A percentile compares a stretch with the other conserved stretches of the same genome.
Conservation (phyloP, 1,140 invertebrate species). For the Steinernema feltiae region DNA sequence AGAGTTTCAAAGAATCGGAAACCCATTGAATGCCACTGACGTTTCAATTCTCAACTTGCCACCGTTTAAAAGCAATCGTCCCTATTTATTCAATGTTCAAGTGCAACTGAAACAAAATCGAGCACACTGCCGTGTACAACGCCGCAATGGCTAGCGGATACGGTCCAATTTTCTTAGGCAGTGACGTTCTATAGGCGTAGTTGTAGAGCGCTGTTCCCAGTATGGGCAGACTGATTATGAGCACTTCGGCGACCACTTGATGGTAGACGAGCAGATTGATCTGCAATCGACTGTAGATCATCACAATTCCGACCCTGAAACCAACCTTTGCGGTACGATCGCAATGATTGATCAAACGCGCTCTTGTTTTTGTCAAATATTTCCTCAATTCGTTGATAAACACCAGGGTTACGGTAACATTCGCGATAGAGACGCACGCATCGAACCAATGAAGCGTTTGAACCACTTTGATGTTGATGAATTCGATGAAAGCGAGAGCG, state of each 20-base stretch:
- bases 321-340: background rate
- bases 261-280: background rate
- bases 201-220: background rate
- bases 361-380: background rate
- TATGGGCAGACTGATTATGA: background rate
- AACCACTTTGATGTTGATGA: background rate
- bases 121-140: too few relatives aligned
- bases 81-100: too few relatives aligned
- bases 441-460: background rate
- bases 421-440: background rate
- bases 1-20: too few relatives aligned
- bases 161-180: too few relatives aligned
- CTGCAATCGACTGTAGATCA: background rate
- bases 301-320: background rate
- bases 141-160: too few relatives aligned
- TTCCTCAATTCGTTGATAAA: background rate
- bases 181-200: background rate
- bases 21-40: too few relatives aligned
- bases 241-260: background rate
- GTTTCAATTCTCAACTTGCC: too few relatives aligned
- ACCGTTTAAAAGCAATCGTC: too few relatives aligned
- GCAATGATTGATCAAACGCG: background rate
- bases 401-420: background rate
- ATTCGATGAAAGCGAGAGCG: background rate
- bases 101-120: too few relatives aligned